A percentile compares a stretch with the other conserved stretches of the same genome.
These are phyloP conservation scores for Todiramphus saurophagus DNA, from an alignment of 2,113 vertebrate species.

Conservation along the genomic window DNA sequence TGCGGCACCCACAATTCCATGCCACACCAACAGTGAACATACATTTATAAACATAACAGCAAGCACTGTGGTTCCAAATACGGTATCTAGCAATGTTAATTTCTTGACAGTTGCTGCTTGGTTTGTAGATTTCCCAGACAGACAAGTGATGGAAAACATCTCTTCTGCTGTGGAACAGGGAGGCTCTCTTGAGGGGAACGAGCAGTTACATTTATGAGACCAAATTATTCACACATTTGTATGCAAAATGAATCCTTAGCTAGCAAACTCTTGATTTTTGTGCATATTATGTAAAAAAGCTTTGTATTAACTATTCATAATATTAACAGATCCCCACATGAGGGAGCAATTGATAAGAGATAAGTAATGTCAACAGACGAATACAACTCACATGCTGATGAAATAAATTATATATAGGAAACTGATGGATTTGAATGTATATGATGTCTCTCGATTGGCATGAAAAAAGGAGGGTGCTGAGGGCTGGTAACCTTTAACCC, in stretches of 20 bases:
- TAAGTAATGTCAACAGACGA: neutral
- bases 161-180: neutral
- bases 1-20: fast-evolving
- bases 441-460: neutral
- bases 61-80: neutral
- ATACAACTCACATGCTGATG: neutral
- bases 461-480: neutral
- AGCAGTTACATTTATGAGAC: neutral
- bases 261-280: neutral
- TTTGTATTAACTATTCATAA: neutral
- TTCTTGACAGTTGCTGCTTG: neutral
- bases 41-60: neutral
- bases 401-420: neutral
- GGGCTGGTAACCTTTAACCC: neutral
- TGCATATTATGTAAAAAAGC: neutral
- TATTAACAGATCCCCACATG: slow-evolving; percentile 42
- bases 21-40: neutral
- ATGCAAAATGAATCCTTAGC: neutral
- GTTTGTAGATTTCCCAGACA: neutral
- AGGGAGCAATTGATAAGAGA: slow-evolving; percentile 54
- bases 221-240: neutral
- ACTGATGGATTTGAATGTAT: neutral
- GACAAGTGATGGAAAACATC: neutral
- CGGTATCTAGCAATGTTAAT: neutral
- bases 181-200: neutral